phyloP scores from a whole-genome alignment of 2,888 invertebrate species.

The Eustalomyia histrio region DNA sequence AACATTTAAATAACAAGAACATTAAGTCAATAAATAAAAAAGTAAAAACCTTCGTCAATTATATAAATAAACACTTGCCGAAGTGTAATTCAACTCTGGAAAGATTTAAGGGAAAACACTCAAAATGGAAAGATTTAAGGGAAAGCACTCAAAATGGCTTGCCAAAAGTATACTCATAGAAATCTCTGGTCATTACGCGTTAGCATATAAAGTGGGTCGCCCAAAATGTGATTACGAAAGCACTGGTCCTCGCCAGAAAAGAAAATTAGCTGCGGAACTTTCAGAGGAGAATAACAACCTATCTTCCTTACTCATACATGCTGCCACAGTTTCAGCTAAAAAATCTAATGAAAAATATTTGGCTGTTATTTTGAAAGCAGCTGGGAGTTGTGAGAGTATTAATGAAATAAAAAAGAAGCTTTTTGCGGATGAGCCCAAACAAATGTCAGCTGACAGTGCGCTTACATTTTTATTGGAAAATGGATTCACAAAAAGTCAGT shows the following conservation, averaged over 20 bases:
- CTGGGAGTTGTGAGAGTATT: slow-evolving; percentile 32
- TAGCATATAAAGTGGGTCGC: slow-evolving; percentile 42
- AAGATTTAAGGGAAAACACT: too few species aligned
- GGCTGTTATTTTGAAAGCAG: slow-evolving; percentile 44
- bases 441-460: slow-evolving; percentile 23
- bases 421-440: slow-evolving; percentile 23
- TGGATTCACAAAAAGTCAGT: slow-evolving; percentile 29
- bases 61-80: too few species aligned
- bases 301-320: slow-evolving; percentile 36
- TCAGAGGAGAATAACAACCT: slow-evolving; percentile 43
- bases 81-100: too few species aligned
- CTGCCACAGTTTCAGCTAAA: slow-evolving; percentile 50
- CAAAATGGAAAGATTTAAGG: slow-evolving; percentile 33
- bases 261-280: slow-evolving; percentile 47
- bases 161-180: slow-evolving; percentile 20
- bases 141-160: slow-evolving; percentile 37
- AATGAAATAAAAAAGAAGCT: slow-evolving; percentile 19
- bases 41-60: too few species aligned
- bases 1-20: too few species aligned
- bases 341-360: slow-evolving; percentile 44
- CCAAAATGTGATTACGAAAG: slow-evolving; percentile 47
- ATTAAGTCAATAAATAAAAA: too few species aligned
- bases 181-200: slow-evolving; percentile 33
- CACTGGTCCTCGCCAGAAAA: slow-evolving; percentile 49
- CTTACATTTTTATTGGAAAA: slow-evolving; percentile 20